Percentiles rank a stretch among this genome's conserved stretches.
These are phyloP conservation scores for Vanessa atalanta DNA, from an alignment of 1,140 invertebrate genomes.

Conservation along the genomic window DNA sequence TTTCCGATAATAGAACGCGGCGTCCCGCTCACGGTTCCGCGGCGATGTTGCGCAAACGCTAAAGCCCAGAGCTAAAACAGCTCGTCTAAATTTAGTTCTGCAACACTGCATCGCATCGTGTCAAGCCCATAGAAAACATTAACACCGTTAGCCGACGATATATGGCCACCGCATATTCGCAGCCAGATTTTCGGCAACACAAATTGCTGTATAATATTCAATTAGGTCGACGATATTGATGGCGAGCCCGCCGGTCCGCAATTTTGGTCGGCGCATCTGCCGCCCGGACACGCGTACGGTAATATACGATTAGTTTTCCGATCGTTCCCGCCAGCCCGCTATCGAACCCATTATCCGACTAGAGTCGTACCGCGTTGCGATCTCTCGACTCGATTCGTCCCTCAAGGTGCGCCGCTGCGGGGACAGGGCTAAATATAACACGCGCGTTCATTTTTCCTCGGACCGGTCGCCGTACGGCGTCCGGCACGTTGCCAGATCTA, in stretches of 20 bases:
- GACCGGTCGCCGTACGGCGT: conserved; percentile 53
- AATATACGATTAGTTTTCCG: conserved; percentile 78
- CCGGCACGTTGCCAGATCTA: conserved; percentile 66
- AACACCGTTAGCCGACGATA: conserved; percentile 68
- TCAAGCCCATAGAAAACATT: conserved; percentile 74
- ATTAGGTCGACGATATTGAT: conserved; percentile 77
- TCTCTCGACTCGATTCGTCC: conserved; percentile 45
- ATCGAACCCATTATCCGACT: conserved; percentile 47
- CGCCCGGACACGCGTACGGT: conserved; percentile 55
- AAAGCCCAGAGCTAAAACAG: conserved; percentile 68
- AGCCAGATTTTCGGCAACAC: conserved; percentile 77
- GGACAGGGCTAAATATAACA: conserved; percentile 63
- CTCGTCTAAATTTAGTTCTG: conserved; percentile 76
- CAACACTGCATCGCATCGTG: conserved; percentile 72
- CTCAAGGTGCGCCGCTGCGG: conserved; percentile 60
- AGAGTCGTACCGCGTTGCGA: conserved; percentile 39
- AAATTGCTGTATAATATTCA: conserved; percentile 79
- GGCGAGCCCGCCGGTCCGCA: conserved; percentile 59
- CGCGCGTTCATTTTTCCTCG: conserved; percentile 65
- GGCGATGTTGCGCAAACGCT: conserved; percentile 71
- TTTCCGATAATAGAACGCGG: conserved; percentile 75
- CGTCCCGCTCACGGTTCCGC: conserved; percentile 53
- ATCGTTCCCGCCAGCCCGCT: conserved; percentile 31
- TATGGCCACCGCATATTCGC: conserved; percentile 72
- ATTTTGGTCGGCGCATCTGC: conserved; percentile 76